Evolutionary conservation across 2,888 invertebrate species (phyloP).

Genomic region (Scrobipalpa costella): DNA sequence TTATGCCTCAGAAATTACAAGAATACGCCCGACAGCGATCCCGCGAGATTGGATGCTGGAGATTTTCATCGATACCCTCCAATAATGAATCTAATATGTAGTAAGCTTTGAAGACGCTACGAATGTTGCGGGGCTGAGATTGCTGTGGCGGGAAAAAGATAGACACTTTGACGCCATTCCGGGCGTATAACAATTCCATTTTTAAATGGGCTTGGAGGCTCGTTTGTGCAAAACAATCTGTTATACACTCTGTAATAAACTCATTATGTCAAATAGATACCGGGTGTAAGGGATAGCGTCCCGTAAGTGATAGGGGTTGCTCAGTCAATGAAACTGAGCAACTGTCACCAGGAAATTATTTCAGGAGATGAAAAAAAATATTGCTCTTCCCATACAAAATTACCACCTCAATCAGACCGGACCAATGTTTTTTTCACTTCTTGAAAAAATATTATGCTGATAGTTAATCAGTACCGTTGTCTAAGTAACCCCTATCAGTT

Average conservation of each 20-base stretch:
- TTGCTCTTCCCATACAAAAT: no score
- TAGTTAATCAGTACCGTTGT: no score
- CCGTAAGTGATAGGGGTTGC: no score
- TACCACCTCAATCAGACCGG: no score
- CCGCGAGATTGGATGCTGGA: slow-evolving; percentile 76
- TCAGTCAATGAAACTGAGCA: no score
- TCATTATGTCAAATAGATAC: no score
- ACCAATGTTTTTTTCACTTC: no score
- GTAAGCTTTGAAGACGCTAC: slow-evolving; percentile 59
- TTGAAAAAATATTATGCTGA: no score
- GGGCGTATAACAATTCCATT: background rate
- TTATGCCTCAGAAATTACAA: slow-evolving; percentile 81
- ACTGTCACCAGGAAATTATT: no score
- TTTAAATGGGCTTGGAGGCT: background rate
- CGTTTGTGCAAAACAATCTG: background rate
- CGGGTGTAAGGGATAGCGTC: no score
- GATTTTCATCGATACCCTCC: slow-evolving; percentile 74
- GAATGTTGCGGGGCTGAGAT: slow-evolving; percentile 46
- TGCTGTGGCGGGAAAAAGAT: slow-evolving; percentile 39
- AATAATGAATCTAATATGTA: slow-evolving; percentile 76
- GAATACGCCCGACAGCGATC: slow-evolving; percentile 73
- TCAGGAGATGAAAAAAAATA: no score
- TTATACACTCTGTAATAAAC: background rate
- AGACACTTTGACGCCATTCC: slow-evolving; percentile 21
- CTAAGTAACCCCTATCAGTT: no score